A percentile compares a stretch with the other conserved stretches of the same genome.
Conservation (phyloP, 2,113 vertebrate species). For the Helogale parvula region DNA sequence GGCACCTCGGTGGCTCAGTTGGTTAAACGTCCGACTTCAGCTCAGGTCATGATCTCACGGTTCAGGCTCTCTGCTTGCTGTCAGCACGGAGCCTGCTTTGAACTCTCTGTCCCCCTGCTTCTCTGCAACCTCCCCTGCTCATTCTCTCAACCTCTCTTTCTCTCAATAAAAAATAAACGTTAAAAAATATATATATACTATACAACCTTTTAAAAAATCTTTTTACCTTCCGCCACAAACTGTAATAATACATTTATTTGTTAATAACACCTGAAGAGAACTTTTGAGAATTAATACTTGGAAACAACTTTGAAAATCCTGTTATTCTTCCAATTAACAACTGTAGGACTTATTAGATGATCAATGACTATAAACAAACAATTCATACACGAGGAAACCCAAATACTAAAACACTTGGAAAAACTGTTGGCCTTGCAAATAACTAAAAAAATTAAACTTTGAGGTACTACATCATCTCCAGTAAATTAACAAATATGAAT, state of each 20-base stretch:
- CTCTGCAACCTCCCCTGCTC: too few relatives aligned
- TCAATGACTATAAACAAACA: slow-evolving; percentile 11
- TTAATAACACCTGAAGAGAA: slow-evolving; percentile 22
- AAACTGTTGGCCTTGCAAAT: not conserved
- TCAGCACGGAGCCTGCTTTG: too few relatives aligned
- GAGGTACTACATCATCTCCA: not conserved
- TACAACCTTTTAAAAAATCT: not conserved
- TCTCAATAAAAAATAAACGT: too few relatives aligned
- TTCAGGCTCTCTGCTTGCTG: too few relatives aligned
- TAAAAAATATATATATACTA: not conserved
- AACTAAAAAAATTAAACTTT: slow-evolving; percentile 19
- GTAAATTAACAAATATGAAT: not conserved
- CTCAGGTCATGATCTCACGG: too few relatives aligned
- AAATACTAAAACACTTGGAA: slow-evolving; percentile 30
- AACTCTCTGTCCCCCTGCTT: too few relatives aligned
- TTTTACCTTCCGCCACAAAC: not conserved
- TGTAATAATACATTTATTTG: not conserved
- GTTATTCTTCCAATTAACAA: not conserved
- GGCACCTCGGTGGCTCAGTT: too few relatives aligned
- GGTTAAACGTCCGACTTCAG: too few relatives aligned
- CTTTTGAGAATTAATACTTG: not conserved
- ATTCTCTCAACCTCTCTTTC: too few relatives aligned
- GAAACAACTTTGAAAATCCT: slow-evolving; percentile 35
- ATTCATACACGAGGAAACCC: not conserved
- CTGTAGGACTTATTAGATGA: not conserved